phyloP scores from a whole-genome alignment of 2,888 invertebrate genomes.

The Ephialtes manifestator region DNA sequence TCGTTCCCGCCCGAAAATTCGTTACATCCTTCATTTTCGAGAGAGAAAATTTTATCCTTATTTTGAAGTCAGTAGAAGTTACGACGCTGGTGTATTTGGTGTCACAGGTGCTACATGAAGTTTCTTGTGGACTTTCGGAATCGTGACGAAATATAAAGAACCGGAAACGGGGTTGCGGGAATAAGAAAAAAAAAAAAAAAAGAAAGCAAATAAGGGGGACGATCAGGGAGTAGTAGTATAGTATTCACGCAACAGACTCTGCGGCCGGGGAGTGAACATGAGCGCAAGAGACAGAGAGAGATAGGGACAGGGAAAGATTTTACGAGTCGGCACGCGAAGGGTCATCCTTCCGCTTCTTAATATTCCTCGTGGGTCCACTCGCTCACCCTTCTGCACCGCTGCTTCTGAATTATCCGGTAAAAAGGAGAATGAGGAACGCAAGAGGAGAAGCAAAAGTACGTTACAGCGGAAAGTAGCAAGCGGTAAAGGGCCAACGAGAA shows the following conservation, averaged over 20 bases:
- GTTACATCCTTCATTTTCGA: neutral
- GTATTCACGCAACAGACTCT: slow-evolving; percentile 56
- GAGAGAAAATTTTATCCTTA: neutral
- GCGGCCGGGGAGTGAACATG: neutral
- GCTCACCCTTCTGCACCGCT: slow-evolving; percentile 19
- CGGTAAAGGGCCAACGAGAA: neutral
- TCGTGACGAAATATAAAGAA: slow-evolving; percentile 65
- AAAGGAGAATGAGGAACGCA: slow-evolving; percentile 8
- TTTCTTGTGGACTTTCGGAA: slow-evolving; percentile 52
- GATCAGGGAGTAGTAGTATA: slow-evolving; percentile 6
- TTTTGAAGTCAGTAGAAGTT: neutral
- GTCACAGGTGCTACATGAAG: slow-evolving; percentile 50
- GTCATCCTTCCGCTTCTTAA: slow-evolving; percentile 67
- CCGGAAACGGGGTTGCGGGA: slow-evolving; percentile 60
- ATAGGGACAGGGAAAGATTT: slow-evolving; percentile 30
- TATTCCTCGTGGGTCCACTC: slow-evolving; percentile 60
- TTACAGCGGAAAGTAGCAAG: slow-evolving; percentile 19
- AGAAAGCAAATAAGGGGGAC: slow-evolving; percentile 3
- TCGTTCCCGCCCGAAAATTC: neutral
- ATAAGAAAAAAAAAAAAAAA: slow-evolving; percentile 24
- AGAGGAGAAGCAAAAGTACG: neutral
- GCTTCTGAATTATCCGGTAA: slow-evolving; percentile 34
- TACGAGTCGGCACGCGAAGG: slow-evolving; percentile 67
- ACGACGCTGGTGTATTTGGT: slow-evolving; percentile 8
- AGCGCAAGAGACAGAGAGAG: neutral